Conservation (phyloP, 2,797 vertebrate species). For the Gymnopithys bicolor region DNA sequence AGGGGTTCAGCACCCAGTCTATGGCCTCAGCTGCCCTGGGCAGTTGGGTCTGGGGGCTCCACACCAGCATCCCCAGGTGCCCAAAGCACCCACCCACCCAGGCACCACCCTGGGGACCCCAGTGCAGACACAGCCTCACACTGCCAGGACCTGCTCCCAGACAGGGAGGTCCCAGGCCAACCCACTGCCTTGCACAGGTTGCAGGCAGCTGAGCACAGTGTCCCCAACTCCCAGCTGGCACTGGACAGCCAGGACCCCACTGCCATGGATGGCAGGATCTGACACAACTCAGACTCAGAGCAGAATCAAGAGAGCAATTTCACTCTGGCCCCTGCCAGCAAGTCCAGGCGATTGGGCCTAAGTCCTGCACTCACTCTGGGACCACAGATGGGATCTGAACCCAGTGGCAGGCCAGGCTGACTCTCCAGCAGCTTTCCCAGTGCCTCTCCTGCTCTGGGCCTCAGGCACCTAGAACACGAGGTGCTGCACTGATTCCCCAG, state of each 20-base stretch:
- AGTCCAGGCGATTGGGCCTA: rapidly evolving
- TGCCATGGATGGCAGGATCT: background rate
- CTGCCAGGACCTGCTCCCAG: background rate
- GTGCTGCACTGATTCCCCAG: rapidly evolving
- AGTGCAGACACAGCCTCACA: background rate
- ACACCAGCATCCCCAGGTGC: background rate
- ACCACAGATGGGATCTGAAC: background rate
- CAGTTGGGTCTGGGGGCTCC: rapidly evolving
- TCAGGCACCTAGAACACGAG: rapidly evolving
- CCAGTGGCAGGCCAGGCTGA: rapidly evolving
- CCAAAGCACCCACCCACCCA: background rate
- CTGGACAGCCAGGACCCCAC: rapidly evolving
- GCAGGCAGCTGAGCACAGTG: background rate
- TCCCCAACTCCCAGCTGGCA: background rate
- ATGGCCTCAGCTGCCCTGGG: rapidly evolving
- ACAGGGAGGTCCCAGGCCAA: background rate
- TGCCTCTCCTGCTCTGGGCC: background rate
- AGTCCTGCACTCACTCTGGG: rapidly evolving
- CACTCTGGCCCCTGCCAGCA: rapidly evolving
- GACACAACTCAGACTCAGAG: background rate
- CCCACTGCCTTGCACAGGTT: background rate
- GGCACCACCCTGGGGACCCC: background rate
- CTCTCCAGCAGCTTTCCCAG: background rate
- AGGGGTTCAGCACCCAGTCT: background rate
- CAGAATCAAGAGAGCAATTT: background rate